Evolutionary conservation across 2,888 invertebrate species (phyloP), one percentile per base, ranked within the genome.

Genomic region (Dryocosmus kuriphilus): DNA sequence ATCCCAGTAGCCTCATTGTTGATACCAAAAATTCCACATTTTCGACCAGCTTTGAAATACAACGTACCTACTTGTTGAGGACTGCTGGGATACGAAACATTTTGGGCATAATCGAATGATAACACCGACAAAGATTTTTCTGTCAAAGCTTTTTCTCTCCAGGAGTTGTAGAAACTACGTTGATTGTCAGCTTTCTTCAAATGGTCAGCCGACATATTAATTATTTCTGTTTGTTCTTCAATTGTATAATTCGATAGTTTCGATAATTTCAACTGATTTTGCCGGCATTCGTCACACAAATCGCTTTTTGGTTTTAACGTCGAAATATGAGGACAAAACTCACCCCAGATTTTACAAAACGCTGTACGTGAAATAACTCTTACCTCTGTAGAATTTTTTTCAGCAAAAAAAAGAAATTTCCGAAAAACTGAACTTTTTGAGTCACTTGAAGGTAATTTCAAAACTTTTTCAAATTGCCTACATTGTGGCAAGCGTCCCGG

Each of bases 201-300:
- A 60, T 74, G 74, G n/a, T 74, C 55, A 22, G 30, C 32, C 16
- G 38, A 55, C 22, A 30, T 60, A 38, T 35, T 14, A 38, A 74
- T 27, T 8, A 35, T 32, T 8, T 22, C 19, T n/a, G 35, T 60
- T 61, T 75, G 38, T 62, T 62, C 27, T 11, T 46, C 35, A 24
- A 19, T 46, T 19, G 27, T 16, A 2, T 32, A 9, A 24, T 61
- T 51, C 0, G 14, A 24, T 22, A 27, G 5, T 24, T 61, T 41
- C 4, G 38, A 16, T 9, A 75, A 46, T 55, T 75, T 32, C 16
- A 75, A 75, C n/a, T 75, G 60, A 61, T 61, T 75, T 55, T 75
- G 41, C 0, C 41, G 61, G 9, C 75, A 75, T 35, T 32, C 57
- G 30, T 75, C 75, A 24, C 75, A 61, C 19, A 75, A 55, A 61